Evolutionary conservation across 2,797 vertebrate species (phyloP).

Genomic region (Cichlasoma orientale): DNA sequence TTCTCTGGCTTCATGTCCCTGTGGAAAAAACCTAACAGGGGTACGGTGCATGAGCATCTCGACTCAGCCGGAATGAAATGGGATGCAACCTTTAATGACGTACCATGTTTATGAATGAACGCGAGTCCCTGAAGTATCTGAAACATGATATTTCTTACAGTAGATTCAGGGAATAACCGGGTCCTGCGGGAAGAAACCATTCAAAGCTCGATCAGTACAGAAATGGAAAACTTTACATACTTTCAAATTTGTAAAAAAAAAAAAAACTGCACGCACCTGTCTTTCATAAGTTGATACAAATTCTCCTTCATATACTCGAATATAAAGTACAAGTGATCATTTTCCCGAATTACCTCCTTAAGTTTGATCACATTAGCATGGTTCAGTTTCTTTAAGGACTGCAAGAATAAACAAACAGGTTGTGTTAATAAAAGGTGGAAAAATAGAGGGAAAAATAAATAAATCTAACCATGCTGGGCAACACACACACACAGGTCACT

Average conservation of each 20-base stretch:
- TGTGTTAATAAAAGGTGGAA: background rate
- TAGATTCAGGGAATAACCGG: constrained; percentile 96
- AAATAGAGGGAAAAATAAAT: background rate
- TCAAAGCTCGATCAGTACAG: background rate
- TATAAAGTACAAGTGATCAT: constrained; percentile 97
- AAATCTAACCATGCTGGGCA: constrained; percentile 60
- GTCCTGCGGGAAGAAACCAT: constrained; percentile 83
- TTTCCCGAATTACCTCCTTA: constrained; percentile 98
- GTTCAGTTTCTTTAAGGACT: constrained; percentile 99
- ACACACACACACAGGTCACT: constrained; percentile 50
- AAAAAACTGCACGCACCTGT: constrained; percentile 83
- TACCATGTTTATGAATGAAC: constrained; percentile 92
- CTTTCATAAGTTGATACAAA: constrained; percentile 98
- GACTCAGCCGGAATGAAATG: background rate
- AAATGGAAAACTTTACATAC: background rate
- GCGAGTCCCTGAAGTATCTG: constrained; percentile 97
- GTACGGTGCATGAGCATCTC: background rate
- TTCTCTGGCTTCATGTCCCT: constrained; percentile 99
- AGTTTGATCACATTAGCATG: constrained; percentile 97
- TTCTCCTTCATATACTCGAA: constrained; percentile 99
- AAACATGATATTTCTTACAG: constrained; percentile 98
- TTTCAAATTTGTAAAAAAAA: background rate
- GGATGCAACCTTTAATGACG: background rate
- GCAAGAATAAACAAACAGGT: constrained; percentile 52
- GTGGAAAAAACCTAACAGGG: constrained; percentile 91